Conservation (phyloP, 2,888 invertebrate genomes). For the Drosophila paranaensis region DNA sequence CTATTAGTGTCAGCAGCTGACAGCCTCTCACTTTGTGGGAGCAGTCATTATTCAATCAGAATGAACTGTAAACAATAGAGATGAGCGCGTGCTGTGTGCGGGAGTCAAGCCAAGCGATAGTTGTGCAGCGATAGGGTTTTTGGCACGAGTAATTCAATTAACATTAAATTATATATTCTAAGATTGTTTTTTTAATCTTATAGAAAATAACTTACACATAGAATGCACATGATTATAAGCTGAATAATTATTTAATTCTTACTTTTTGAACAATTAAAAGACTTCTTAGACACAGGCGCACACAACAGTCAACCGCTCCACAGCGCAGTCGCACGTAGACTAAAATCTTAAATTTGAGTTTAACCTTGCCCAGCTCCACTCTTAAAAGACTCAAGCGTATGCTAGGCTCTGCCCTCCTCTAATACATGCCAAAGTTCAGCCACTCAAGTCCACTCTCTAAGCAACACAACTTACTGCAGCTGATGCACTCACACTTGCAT, state of each 20-base stretch:
- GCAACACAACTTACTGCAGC: neutral
- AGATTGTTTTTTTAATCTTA: too few species aligned
- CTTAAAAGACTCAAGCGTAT: too few species aligned
- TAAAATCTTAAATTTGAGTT: neutral
- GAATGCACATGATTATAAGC: neutral
- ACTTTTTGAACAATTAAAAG: neutral
- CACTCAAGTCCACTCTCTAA: neutral
- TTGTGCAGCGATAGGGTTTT: neutral
- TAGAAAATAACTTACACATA: neutral
- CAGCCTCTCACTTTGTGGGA: constrained; percentile 44
- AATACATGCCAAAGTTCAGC: neutral
- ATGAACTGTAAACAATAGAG: constrained; percentile 34
- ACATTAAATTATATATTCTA: too few species aligned
- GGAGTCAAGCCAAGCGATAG: neutral
- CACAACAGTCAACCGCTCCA: neutral
- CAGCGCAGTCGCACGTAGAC: neutral
- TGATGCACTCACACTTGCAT: neutral
- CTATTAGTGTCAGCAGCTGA: constrained; percentile 60
- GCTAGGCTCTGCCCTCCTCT: neutral
- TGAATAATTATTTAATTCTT: neutral
- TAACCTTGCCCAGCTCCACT: too few species aligned
- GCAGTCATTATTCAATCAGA: constrained; percentile 76
- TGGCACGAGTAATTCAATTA: neutral
- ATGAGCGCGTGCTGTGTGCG: constrained; percentile 4
- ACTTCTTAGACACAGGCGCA: too few species aligned